phyloP scores from a whole-genome alignment of 2,888 invertebrate species.

The Alloscopus bannaensis region DNA sequence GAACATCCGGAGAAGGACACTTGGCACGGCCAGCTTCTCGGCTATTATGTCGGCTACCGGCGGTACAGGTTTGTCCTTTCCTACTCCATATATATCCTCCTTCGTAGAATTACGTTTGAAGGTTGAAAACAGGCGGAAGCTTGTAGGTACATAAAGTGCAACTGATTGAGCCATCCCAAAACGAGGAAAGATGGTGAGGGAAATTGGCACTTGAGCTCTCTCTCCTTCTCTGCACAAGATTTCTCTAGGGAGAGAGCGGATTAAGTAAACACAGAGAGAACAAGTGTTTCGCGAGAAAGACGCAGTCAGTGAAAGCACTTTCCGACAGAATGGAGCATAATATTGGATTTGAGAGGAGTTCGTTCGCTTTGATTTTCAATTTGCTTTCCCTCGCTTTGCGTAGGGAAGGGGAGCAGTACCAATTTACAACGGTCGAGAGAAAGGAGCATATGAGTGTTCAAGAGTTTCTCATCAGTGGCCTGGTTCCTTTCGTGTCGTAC shows the following conservation, averaged over 20 bases:
- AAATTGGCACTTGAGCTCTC: slow-evolving; percentile 62
- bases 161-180: not conserved
- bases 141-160: not conserved
- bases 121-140: not conserved
- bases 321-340: not conserved
- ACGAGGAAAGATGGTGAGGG: slow-evolving; percentile 16
- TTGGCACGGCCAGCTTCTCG: slow-evolving; percentile 75
- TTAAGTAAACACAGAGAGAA: slow-evolving; percentile 51
- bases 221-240: slow-evolving; percentile 46
- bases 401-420: slow-evolving; percentile 72
- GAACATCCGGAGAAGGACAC: slow-evolving; percentile 72
- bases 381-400: slow-evolving; percentile 13
- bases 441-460: slow-evolving; percentile 60
- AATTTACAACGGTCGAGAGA: slow-evolving; percentile 70
- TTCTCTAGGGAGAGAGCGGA: slow-evolving; percentile 52
- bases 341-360: no score
- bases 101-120: not conserved
- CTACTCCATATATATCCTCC: not conserved
- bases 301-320: slow-evolving; percentile 2
- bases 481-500: slow-evolving; percentile 74
- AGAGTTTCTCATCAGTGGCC: slow-evolving; percentile 72
- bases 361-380: slow-evolving; percentile 13
- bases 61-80: slow-evolving; percentile 70
- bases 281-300: not conserved
- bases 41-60: slow-evolving; percentile 74